Conservation (phyloP, 1,140 invertebrate species). For the Solenopsis fugax region DNA sequence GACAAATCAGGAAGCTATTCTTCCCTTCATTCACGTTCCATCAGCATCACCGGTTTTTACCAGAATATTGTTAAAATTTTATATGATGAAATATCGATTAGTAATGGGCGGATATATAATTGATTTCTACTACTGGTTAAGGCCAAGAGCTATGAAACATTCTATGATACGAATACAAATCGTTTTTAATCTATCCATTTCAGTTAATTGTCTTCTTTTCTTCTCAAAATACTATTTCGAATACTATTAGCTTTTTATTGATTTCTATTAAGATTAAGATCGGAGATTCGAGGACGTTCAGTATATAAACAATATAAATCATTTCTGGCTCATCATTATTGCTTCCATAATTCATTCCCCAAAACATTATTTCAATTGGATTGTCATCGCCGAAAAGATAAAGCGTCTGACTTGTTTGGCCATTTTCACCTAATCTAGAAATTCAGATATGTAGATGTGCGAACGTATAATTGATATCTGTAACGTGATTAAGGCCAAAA, state of each 20-base stretch:
- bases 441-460: not conserved
- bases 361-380: conserved; percentile 29
- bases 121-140: not conserved
- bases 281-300: not conserved
- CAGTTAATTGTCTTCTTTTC: not conserved
- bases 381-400: conserved; percentile 1
- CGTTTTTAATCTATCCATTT: not conserved
- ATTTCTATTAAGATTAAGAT: not conserved
- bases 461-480: too few relatives aligned
- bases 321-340: not conserved
- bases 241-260: not conserved
- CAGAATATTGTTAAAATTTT: not conserved
- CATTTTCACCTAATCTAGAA: conserved; percentile 11
- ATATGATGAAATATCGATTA: not conserved
- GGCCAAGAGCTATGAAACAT: not conserved
- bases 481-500: too few relatives aligned
- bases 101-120: not conserved
- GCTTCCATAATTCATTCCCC: not conserved
- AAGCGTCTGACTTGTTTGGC: not conserved
- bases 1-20: not conserved
- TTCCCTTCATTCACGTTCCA: not conserved
- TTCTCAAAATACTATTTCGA: not conserved
- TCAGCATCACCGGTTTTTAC: not conserved
- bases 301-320: not conserved
- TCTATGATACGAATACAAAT: not conserved